A percentile compares a stretch with the other conserved stretches of the same genome.
These are phyloP conservation scores for Archips crataeganus DNA, from an alignment of 2,888 invertebrate genomes.

Conservation along the genomic window DNA sequence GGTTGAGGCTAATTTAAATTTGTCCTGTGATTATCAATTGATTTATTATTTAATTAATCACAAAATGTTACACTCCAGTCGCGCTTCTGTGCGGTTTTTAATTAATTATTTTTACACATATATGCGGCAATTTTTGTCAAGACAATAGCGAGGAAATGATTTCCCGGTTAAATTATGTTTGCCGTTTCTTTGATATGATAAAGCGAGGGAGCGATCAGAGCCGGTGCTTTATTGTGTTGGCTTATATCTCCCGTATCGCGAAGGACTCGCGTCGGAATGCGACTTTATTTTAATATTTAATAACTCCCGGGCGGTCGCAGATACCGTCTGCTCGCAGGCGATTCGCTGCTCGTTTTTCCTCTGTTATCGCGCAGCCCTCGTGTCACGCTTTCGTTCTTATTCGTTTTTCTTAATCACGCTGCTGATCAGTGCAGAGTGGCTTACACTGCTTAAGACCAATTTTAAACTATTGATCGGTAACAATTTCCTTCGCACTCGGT, in stretches of 20 bases:
- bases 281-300: slow-evolving; percentile 86
- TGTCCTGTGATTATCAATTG: slow-evolving; percentile 28
- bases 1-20: slow-evolving; percentile 26
- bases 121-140: slow-evolving; percentile 59
- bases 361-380: slow-evolving; percentile 80
- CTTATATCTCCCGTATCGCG: slow-evolving; percentile 82
- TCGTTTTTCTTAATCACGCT: slow-evolving; percentile 77
- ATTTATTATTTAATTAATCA: slow-evolving; percentile 18
- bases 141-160: slow-evolving; percentile 54
- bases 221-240: slow-evolving; percentile 80
- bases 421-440: slow-evolving; percentile 68
- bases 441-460: slow-evolving; percentile 56
- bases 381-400: slow-evolving; percentile 80
- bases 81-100: slow-evolving; percentile 5
- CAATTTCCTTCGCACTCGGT: slow-evolving; percentile 19
- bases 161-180: slow-evolving; percentile 73
- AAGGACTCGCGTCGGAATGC: slow-evolving; percentile 83
- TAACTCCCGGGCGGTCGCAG: slow-evolving; percentile 79
- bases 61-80: not conserved
- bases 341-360: slow-evolving; percentile 79
- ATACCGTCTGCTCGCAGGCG: slow-evolving; percentile 80
- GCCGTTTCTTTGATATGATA: slow-evolving; percentile 80
- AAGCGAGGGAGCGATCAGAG: slow-evolving; percentile 74
- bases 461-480: slow-evolving; percentile 34
- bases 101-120: slow-evolving; percentile 51